phyloP scores from a whole-genome alignment of 2,888 invertebrate genomes.

The Eupithecia insigniata region DNA sequence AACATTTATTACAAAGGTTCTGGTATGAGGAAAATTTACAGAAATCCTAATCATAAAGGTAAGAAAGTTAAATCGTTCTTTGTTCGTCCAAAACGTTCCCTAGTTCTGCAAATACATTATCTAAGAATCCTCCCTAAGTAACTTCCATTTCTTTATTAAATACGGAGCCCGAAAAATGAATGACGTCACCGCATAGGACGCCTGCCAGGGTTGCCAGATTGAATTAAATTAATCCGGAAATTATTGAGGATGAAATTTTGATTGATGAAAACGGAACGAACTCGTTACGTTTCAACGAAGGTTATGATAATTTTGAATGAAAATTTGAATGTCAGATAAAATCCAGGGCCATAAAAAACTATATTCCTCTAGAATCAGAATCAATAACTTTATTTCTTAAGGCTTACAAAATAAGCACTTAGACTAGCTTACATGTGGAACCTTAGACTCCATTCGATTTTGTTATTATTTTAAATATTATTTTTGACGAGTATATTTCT shows the following conservation, averaged over 20 bases:
- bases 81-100: constrained; percentile 17
- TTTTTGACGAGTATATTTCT: not conserved
- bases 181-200: constrained; percentile 37
- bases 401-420: no score
- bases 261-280: constrained; percentile 13
- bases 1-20: not conserved
- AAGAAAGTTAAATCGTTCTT: not conserved
- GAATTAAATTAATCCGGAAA: constrained; percentile 32
- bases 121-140: constrained; percentile 15
- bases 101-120: constrained; percentile 21
- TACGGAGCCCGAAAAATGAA: constrained; percentile 25
- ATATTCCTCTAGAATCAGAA: no score
- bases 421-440: no score
- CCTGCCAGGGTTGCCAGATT: constrained; percentile 33
- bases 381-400: no score
- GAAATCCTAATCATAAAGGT: constrained; percentile 4
- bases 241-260: constrained; percentile 27
- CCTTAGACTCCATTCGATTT: no score
- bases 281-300: not conserved
- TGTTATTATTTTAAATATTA: not conserved
- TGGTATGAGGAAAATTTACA: constrained; percentile 6
- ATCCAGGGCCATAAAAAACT: not conserved
- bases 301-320: not conserved
- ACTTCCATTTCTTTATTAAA: constrained; percentile 18
- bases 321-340: not conserved